A percentile compares a stretch with the other conserved stretches of the same genome.
Conservation (phyloP, 2,797 vertebrate genomes). For the Sphenopsis melanotis region DNA sequence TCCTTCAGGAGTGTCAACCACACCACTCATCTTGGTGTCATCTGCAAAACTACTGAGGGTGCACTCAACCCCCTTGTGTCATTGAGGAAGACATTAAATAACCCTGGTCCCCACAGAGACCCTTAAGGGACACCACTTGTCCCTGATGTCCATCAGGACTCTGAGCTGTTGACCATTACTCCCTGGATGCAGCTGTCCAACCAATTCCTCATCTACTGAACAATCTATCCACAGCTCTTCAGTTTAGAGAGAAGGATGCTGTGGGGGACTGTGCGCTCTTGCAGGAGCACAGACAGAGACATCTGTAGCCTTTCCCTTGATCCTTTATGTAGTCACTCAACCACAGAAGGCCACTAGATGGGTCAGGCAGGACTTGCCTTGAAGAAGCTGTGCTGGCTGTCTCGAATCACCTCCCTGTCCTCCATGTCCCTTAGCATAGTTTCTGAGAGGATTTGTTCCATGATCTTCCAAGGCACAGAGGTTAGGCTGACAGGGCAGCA, state of each 20-base stretch:
- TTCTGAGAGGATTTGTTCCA: background rate
- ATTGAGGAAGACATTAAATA: background rate
- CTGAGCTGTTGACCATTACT: background rate
- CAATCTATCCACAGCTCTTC: background rate
- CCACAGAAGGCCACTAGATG: background rate
- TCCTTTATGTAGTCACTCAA: background rate
- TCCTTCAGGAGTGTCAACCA: background rate
- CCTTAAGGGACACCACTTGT: background rate
- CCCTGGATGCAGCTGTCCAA: background rate
- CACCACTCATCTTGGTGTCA: background rate
- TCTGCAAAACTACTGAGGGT: background rate
- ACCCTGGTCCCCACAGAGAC: background rate
- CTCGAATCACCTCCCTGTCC: background rate
- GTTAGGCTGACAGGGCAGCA: background rate
- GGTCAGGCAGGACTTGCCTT: background rate
- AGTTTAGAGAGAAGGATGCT: background rate
- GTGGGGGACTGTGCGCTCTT: background rate
- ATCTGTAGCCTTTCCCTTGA: background rate
- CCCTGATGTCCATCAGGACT: background rate
- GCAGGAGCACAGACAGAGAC: background rate
- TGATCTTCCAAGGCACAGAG: background rate
- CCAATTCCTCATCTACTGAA: background rate
- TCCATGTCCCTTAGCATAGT: background rate
- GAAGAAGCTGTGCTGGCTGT: background rate
- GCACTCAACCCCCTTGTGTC: background rate